Percentiles rank a stretch among this genome's conserved stretches.
Evolutionary conservation across 2,888 invertebrate species (phyloP).

Genomic region (Acanthopleura granulata): DNA sequence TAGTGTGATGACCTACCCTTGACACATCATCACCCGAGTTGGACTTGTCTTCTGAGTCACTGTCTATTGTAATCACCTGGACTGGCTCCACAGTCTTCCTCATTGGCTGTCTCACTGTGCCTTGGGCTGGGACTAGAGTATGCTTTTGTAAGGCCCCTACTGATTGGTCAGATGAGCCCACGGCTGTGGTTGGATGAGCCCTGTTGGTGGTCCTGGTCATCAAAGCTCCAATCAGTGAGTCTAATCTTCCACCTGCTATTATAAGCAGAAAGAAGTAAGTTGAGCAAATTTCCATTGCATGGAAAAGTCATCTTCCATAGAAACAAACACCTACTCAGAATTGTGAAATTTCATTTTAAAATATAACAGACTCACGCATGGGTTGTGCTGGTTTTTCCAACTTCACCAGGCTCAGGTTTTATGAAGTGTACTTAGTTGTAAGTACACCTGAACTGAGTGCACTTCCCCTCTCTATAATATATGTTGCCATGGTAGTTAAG

Average conservation of each 20-base stretch:
- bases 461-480: too few relatives aligned
- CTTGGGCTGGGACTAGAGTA: background rate
- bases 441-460: too few relatives aligned
- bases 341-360: too few relatives aligned
- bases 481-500: too few relatives aligned
- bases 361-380: too few relatives aligned
- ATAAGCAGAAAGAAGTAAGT: too few relatives aligned
- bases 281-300: too few relatives aligned
- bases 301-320: too few relatives aligned
- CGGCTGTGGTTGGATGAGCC: background rate
- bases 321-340: too few relatives aligned
- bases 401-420: too few relatives aligned
- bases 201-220: constrained; percentile 21
- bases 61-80: constrained; percentile 6
- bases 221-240: constrained; percentile 41
- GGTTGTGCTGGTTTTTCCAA: too few relatives aligned
- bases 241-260: constrained; percentile 49
- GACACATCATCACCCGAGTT: background rate
- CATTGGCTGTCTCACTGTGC: background rate
- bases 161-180: background rate
- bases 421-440: too few relatives aligned
- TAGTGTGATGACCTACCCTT: background rate
- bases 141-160: background rate
- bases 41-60: constrained; percentile 7
- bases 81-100: background rate